Conservation (phyloP, 2,888 invertebrate genomes). For the Eledona agricola region DNA sequence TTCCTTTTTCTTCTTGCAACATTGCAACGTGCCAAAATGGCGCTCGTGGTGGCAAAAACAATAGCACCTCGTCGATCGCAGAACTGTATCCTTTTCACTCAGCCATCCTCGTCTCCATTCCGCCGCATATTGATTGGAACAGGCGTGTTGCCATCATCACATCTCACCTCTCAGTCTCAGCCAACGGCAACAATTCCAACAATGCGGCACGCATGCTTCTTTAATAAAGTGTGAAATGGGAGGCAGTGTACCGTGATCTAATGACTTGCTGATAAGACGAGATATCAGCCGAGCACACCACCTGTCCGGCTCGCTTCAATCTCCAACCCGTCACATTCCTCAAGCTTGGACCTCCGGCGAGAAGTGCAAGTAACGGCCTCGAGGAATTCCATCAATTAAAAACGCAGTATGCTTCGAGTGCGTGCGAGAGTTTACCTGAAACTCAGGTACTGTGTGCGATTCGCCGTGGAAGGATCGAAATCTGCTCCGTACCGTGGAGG, state of each 20-base stretch:
- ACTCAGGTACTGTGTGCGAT: conserved; percentile 23
- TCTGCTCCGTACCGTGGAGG: conserved; percentile 14
- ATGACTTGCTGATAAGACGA: conserved; percentile 54
- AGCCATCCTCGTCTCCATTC: no score
- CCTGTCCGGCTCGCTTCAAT: conserved; percentile 49
- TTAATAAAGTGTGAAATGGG: conserved; percentile 51
- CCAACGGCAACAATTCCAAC: conserved; percentile 44
- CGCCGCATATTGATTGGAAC: no score
- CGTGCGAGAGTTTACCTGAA: conserved; percentile 27
- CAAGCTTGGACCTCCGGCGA: no score
- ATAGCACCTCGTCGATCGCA: no score
- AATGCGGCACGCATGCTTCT: conserved; percentile 46
- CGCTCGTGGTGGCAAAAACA: no score
- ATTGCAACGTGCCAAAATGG: no score
- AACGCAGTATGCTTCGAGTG: conserved; percentile 5
- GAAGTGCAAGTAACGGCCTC: no score
- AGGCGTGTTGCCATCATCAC: conserved; percentile 22
- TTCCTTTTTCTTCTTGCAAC: no score
- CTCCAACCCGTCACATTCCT: conserved; percentile 55
- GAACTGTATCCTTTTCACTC: no score
- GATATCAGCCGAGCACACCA: conserved; percentile 46
- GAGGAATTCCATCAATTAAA: no score
- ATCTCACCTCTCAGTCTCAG: conserved; percentile 13
- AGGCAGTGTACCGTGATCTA: conserved; percentile 47
- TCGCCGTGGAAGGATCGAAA: no score